Base-by-base conservation (phyloP, 2,797 vertebrate genomes). In the Spheniscus humboldti region DNA sequence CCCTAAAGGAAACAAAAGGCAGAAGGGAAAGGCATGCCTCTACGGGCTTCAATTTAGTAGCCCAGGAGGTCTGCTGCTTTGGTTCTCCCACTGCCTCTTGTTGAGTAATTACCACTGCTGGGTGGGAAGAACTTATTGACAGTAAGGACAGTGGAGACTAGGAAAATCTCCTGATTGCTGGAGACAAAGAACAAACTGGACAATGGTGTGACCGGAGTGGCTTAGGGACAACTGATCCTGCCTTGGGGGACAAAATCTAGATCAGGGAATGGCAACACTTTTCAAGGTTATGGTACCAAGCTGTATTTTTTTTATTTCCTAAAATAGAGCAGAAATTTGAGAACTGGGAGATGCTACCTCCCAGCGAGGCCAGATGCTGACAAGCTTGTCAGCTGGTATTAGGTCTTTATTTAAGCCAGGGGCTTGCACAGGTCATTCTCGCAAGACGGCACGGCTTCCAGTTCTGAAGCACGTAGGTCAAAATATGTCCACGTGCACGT, bases 321-420 rank as follows among this genome's bases (percentile, higher is more conserved):
- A 39, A 86, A 88, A 68, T 17, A 62, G 39, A 90, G 37, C 37
- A 77, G 79, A 80, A 93, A 86, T 47, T 64, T 84, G 90, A 86
- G 69, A 93, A 77, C 1, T 50, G 56, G 82, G 43, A 86, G 56
- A 57, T 77, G 23, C 52, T 71, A 8, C 33, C 16, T 88, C 47
- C 22, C 2, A 5, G 18, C 0, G 1, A 86, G 56, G 45, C 60
- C 68, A 53, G 76, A 64, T 71, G 48, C 57, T 74, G 82, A 63
- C 55, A 86, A 47, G 45, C 11, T 56, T 78, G 53, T 77, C 72
- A 72, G 7, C 64, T 68, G 68, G 9, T 68, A 48, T 9, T 33
- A 33, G 14, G 31, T 60, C 60, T 94, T 60, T 57, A n/a, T 39
- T 74, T 67, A 71, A 62, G 24, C 41, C 41, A 9, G 28, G 52